These are phyloP conservation scores for Epinotia brunnichana DNA, from an alignment of 2,888 invertebrate genomes.

Conservation along the genomic window DNA sequence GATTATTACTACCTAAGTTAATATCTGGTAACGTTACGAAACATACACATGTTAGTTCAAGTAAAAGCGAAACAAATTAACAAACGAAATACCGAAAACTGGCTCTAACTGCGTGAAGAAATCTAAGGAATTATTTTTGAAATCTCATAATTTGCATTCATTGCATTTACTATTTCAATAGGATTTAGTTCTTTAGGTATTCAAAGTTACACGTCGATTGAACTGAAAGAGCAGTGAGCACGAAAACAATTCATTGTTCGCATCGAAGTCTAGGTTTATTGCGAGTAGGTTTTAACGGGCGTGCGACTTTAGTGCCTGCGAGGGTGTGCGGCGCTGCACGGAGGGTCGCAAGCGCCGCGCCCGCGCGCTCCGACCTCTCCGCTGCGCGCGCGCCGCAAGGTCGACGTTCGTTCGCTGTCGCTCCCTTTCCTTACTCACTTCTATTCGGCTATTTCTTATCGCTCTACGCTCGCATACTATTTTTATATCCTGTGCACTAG, in stretches of 20 bases:
- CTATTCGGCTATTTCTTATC: constrained; percentile 52
- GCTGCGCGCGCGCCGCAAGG: constrained; percentile 35
- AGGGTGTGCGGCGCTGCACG: constrained; percentile 28
- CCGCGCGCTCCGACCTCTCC: constrained; percentile 34
- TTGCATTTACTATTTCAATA: neutral
- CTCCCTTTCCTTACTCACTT: constrained; percentile 28
- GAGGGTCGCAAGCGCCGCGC: constrained; percentile 39
- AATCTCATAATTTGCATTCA: neutral
- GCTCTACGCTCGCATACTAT: constrained; percentile 53
- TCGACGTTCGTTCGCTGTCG: constrained; percentile 24
- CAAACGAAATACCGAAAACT: neutral
- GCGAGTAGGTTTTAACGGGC: constrained; percentile 52
- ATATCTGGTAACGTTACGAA: too few species aligned
- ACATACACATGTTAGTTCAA: neutral
- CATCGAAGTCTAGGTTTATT: constrained; percentile 55
- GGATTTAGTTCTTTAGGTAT: constrained; percentile 10
- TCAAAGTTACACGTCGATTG: constrained; percentile 38
- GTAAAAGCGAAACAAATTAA: too few species aligned
- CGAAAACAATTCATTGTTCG: constrained; percentile 56
- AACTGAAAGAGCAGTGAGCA: constrained; percentile 46
- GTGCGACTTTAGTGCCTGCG: constrained; percentile 48
- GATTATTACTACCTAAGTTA: too few species aligned
- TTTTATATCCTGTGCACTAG: constrained; percentile 57
- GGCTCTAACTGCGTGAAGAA: neutral
- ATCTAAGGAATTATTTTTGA: neutral